phyloP scores from a whole-genome alignment of 1,140 invertebrate genomes.

The Neodiprion pinetum region DNA sequence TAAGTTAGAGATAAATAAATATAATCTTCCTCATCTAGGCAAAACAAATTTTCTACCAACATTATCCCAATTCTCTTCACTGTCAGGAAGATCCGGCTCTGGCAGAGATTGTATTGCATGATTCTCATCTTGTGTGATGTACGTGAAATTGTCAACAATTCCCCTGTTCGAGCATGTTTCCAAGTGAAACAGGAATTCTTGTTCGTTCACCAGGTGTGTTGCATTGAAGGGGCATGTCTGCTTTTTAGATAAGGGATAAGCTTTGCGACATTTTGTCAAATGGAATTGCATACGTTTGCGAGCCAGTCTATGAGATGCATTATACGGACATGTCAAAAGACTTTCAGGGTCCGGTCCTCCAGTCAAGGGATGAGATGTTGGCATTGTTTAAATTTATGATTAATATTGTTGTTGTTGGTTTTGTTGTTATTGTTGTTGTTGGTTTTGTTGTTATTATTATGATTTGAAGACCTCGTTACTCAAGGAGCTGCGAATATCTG shows the following conservation, averaged over 20 bases:
- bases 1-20: neutral
- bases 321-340: neutral
- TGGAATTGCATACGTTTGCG: neutral
- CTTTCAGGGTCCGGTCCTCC: neutral
- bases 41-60: neutral
- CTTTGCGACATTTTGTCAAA: neutral
- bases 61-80: neutral
- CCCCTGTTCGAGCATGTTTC: neutral
- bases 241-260: neutral
- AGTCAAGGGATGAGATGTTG: neutral
- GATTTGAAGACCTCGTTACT: too few relatives aligned
- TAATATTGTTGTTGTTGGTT: too few relatives aligned
- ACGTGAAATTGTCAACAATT: neutral
- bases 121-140: neutral
- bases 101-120: neutral
- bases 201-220: neutral
- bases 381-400: neutral
- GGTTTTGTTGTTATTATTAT: too few relatives aligned
- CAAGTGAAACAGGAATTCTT: neutral
- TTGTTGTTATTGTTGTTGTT: too few relatives aligned
- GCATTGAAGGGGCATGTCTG: neutral
- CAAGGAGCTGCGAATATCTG: too few relatives aligned
- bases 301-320: neutral
- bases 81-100: neutral
- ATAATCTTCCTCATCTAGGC: neutral